These are phyloP conservation scores for Psix sp. DNA, from an alignment of 1,140 invertebrate genomes.

Conservation along the genomic window DNA sequence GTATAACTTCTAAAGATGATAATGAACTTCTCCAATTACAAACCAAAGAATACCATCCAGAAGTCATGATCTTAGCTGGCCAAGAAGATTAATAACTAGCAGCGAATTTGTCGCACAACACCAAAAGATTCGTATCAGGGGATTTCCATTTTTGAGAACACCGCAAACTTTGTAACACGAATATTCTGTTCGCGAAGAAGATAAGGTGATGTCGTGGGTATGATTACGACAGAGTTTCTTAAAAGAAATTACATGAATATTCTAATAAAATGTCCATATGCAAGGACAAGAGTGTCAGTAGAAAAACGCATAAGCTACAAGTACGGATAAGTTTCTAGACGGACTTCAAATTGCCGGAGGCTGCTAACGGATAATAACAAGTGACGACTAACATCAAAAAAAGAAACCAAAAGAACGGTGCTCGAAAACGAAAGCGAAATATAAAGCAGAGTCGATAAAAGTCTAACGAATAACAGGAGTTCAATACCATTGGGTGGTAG, in stretches of 20 bases:
- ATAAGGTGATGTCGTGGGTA: neutral
- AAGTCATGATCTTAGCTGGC: conserved; percentile 21
- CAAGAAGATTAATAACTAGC: conserved; percentile 25
- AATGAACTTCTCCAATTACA: conserved; percentile 24
- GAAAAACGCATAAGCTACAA: conserved; percentile 45
- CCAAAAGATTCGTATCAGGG: conserved; percentile 11
- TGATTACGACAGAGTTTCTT: conserved; percentile 48
- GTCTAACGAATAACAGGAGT: too few species aligned
- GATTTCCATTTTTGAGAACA: conserved; percentile 35
- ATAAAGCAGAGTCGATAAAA: conserved; percentile 62
- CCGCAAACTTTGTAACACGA: conserved; percentile 40
- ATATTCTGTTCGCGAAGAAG: conserved; percentile 20
- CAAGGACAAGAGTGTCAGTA: conserved; percentile 44
- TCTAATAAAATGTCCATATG: conserved; percentile 59
- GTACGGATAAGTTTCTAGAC: conserved; percentile 58
- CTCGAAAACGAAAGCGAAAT: conserved; percentile 57
- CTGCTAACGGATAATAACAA: conserved; percentile 58
- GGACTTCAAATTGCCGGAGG: conserved; percentile 52
- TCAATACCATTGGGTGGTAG: too few species aligned
- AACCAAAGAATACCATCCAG: conserved; percentile 20
- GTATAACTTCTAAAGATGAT: conserved; percentile 21
- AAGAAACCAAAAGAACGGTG: conserved; percentile 4
- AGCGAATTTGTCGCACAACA: conserved; percentile 36
- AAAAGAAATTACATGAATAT: conserved; percentile 52
- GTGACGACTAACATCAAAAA: conserved; percentile 32